Conservation (phyloP, 2,888 invertebrate genomes). For the Neoaliturus tenellus region DNA sequence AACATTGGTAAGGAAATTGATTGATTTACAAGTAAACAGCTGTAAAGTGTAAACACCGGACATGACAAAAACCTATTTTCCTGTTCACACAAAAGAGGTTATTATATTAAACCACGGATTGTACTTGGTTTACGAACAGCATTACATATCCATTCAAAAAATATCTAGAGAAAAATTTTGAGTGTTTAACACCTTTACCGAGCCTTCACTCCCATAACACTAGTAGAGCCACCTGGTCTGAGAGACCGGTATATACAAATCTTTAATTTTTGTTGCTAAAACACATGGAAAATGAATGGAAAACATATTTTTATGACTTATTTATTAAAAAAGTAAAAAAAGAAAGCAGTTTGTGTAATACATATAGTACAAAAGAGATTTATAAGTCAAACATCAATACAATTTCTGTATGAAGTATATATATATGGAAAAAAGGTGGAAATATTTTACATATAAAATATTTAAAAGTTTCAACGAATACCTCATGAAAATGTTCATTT, state of each 20-base stretch:
- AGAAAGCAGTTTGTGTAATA: not conserved
- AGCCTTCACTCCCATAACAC: not conserved
- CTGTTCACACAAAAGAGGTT: no score
- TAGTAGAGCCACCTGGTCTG: not conserved
- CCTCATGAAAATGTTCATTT: not conserved
- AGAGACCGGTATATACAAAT: not conserved
- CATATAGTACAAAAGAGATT: not conserved
- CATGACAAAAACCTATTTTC: no score
- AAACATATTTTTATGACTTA: not conserved
- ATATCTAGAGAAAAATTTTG: no score
- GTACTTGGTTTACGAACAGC: no score
- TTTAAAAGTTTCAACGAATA: not conserved
- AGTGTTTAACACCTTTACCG: no score
- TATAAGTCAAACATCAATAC: not conserved
- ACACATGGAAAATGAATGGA: not conserved
- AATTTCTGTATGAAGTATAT: not conserved
- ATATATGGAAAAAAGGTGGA: not conserved
- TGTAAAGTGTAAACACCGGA: no score
- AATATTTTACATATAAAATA: not conserved
- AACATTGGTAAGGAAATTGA: no score
- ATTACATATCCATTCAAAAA: no score
- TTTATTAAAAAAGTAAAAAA: not conserved
- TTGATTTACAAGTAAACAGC: no score
- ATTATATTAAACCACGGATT: no score
- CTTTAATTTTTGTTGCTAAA: not conserved